phyloP scores from a whole-genome alignment of 2,113 vertebrate species.

The Eulemur macaco region DNA sequence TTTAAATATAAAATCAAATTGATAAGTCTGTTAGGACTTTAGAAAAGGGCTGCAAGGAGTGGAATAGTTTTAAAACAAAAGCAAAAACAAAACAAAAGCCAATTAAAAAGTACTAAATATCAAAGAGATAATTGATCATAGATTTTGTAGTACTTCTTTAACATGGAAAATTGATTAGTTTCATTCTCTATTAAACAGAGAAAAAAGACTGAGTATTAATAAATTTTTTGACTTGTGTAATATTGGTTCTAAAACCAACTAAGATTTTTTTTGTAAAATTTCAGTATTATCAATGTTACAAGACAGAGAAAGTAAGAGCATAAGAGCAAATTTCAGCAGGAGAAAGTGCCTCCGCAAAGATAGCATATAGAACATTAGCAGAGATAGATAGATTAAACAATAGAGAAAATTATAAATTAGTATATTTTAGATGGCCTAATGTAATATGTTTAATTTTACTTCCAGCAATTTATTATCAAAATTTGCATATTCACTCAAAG shows the following conservation, averaged over 20 bases:
- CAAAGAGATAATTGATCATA: neutral
- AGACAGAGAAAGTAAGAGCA: neutral
- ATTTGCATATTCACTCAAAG: neutral
- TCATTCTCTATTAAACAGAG: neutral
- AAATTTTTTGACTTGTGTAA: neutral
- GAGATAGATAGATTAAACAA: neutral
- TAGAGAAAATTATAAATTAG: neutral
- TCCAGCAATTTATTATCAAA: neutral
- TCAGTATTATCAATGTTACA: neutral
- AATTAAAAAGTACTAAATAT: neutral
- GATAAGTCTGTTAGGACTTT: neutral
- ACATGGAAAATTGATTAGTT: neutral
- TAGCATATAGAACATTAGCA: neutral
- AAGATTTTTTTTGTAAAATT: neutral
- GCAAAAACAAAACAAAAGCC: neutral
- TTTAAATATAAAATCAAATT: neutral
- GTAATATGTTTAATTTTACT: neutral
- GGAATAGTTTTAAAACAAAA: neutral
- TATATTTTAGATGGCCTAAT: neutral
- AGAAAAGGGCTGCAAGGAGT: neutral
- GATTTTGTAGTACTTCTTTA: slow-evolving; percentile 2
- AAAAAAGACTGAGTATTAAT: neutral
- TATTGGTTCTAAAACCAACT: neutral
- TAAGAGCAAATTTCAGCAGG: neutral
- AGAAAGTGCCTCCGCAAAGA: neutral